These are phyloP conservation scores for Amphiduros pacificus DNA, from an alignment of 2,888 invertebrate genomes.

Conservation along the genomic window DNA sequence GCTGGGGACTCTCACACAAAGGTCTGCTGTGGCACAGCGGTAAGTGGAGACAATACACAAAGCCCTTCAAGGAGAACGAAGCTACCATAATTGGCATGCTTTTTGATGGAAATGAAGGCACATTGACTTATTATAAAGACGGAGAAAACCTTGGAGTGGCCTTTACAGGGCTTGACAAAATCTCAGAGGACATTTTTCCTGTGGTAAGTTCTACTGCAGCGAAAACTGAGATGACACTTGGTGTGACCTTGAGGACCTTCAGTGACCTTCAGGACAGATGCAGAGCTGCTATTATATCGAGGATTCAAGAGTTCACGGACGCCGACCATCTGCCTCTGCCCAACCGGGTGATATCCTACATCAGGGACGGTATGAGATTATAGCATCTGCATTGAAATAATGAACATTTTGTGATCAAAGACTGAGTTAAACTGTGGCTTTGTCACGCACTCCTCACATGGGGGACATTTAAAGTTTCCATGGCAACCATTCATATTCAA, in stretches of 20 bases:
- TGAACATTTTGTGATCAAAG: too few relatives aligned
- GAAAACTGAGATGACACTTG: constrained; percentile 73
- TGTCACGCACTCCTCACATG: too few relatives aligned
- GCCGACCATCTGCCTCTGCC: constrained; percentile 67
- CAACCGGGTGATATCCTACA: constrained; percentile 65
- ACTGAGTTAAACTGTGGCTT: too few relatives aligned
- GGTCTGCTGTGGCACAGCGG: constrained; percentile 73
- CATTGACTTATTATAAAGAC: constrained; percentile 73
- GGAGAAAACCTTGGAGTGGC: constrained; percentile 72
- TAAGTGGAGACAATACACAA: constrained; percentile 68
- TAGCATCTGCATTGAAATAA: too few relatives aligned
- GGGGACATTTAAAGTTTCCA: too few relatives aligned
- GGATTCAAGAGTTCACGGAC: constrained; percentile 62
- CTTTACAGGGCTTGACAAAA: constrained; percentile 68
- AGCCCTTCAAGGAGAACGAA: constrained; percentile 72
- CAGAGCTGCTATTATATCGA: constrained; percentile 63
- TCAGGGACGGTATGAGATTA: constrained; percentile 61
- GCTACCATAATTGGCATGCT: constrained; percentile 71
- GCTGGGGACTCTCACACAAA: constrained; percentile 77
- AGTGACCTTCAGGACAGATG: constrained; percentile 70
- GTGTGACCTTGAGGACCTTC: constrained; percentile 67
- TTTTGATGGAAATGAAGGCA: constrained; percentile 70
- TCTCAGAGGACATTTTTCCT: constrained; percentile 69
- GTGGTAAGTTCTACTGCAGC: constrained; percentile 75
- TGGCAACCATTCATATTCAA: too few relatives aligned